Percentiles rank a stretch among this genome's conserved stretches.
Conservation (phyloP, 2,797 vertebrate genomes). For the Manis pentadactyla region DNA sequence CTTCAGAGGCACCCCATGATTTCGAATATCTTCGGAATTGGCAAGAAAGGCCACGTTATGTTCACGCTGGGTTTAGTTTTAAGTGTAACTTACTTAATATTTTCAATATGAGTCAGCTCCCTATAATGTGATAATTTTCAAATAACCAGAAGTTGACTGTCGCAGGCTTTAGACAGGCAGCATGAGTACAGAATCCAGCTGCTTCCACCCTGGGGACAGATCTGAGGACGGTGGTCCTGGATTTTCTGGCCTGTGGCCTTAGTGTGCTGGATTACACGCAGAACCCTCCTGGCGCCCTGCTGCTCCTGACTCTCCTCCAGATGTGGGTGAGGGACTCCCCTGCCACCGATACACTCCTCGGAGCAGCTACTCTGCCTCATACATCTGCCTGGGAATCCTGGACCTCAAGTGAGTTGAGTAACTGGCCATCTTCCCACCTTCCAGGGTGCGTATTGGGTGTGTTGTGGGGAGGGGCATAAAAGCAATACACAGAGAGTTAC, state of each 20-base stretch:
- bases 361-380: not conserved
- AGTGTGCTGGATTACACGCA: not conserved
- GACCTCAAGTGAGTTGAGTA: not conserved
- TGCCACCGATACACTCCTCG: not conserved
- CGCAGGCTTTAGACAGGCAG: slow-evolving; percentile 8
- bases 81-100: slow-evolving; percentile 52
- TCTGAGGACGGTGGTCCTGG: not conserved
- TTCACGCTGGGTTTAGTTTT: slow-evolving; percentile 4
- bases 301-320: not conserved
- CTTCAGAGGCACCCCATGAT: not conserved
- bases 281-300: not conserved
- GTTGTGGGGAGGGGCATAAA: not conserved
- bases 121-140: slow-evolving; percentile 42
- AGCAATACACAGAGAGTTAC: not conserved
- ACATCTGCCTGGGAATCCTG: not conserved
- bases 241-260: not conserved
- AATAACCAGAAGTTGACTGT: slow-evolving; percentile 20
- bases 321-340: not conserved
- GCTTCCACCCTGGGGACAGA: not conserved
- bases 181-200: not conserved
- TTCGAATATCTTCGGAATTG: not conserved
- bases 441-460: not conserved
- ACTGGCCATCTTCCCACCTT: not conserved
- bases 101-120: slow-evolving; percentile 65
- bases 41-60: not conserved